Base-by-base conservation (phyloP, 2,888 invertebrate genomes). In the Ctenicera cuprea region DNA sequence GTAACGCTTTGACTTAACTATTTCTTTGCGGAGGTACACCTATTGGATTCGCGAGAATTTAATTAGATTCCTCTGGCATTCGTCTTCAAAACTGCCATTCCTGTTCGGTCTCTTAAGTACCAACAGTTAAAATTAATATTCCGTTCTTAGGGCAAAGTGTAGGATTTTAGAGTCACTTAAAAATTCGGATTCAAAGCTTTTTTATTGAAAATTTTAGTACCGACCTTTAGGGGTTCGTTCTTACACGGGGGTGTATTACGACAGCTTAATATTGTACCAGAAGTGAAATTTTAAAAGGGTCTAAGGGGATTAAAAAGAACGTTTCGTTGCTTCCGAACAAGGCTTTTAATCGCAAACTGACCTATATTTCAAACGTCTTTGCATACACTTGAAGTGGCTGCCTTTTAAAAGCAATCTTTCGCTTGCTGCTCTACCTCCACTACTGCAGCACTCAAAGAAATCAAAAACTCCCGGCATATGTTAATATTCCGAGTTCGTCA, bases 291-390 rank as follows among this genome's bases (percentile, higher is more conserved):
- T 59, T 33, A 59, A 59, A 59, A 59, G 59, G 59, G 59, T 59
- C 59, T 59, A 38, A 38, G 59, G 38, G 38, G 59, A 59, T 59
- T 59, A 59, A 59, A 59, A 54, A 30, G 54, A 30, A 54, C 54
- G 54, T 54, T 59, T 59, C 59, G 54, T 54, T 59, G 59, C 59
- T 59, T 38, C 59, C 41, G 59, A 59, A 59, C 59, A 59, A 54
- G 59, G 59, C 59, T 59, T 59, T 59, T 59, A 59, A 59, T 59
- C 59, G 57, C 38, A 30, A 57, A 57, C 57, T 57, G 59, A 59
- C 59, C 59, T 59, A 59, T 38, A 59, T 59, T 59, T 59, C 33
- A 14, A 41, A 41, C 54, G 30, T 41, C 18, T 59, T 59, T 59
- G 59, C 59, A 59, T 59, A 59, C 59, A 20, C n/a, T 59, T 37